phyloP scores from a whole-genome alignment of 2,113 vertebrate species.

The Centropristis striata region DNA sequence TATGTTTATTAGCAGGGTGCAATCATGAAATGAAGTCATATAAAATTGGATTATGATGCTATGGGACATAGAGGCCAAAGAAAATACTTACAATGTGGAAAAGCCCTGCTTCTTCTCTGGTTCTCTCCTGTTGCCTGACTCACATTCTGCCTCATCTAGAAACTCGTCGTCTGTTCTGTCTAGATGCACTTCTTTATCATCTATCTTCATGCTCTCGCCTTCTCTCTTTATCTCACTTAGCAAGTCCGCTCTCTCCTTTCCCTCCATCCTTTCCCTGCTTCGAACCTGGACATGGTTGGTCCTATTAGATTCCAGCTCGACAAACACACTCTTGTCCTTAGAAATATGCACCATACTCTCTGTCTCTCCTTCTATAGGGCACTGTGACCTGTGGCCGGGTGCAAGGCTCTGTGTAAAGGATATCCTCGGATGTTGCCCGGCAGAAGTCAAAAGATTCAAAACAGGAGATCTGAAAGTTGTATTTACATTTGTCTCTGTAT shows the following conservation, averaged over 20 bases:
- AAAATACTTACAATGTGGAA: slow-evolving; percentile 87
- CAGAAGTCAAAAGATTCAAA: slow-evolving; percentile 49
- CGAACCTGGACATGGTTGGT: slow-evolving; percentile 82
- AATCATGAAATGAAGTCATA: slow-evolving; percentile 33
- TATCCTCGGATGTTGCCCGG: slow-evolving; percentile 59
- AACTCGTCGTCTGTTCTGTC: slow-evolving; percentile 72
- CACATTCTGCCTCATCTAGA: slow-evolving; percentile 86
- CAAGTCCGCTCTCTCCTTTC: slow-evolving; percentile 55
- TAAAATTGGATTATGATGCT: slow-evolving; percentile 51
- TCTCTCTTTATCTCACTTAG: slow-evolving; percentile 60
- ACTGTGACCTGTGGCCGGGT: slow-evolving; percentile 40
- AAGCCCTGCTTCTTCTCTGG: slow-evolving; percentile 82
- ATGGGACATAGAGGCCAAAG: slow-evolving; percentile 52
- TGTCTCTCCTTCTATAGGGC: slow-evolving; percentile 50
- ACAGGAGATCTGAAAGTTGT: slow-evolving; percentile 39
- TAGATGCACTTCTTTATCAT: slow-evolving; percentile 56
- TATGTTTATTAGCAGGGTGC: slow-evolving; percentile 48
- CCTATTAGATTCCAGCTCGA: slow-evolving; percentile 74
- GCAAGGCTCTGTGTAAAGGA: slow-evolving; percentile 48
- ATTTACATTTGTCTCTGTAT: slow-evolving; percentile 47
- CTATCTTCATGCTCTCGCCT: slow-evolving; percentile 54
- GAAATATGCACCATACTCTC: slow-evolving; percentile 73
- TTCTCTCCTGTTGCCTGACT: slow-evolving; percentile 82
- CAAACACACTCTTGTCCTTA: slow-evolving; percentile 80
- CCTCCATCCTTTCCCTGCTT: slow-evolving; percentile 73